These are phyloP conservation scores for Apocrypta bakeri DNA, from an alignment of 1,140 invertebrate species.

Conservation along the genomic window DNA sequence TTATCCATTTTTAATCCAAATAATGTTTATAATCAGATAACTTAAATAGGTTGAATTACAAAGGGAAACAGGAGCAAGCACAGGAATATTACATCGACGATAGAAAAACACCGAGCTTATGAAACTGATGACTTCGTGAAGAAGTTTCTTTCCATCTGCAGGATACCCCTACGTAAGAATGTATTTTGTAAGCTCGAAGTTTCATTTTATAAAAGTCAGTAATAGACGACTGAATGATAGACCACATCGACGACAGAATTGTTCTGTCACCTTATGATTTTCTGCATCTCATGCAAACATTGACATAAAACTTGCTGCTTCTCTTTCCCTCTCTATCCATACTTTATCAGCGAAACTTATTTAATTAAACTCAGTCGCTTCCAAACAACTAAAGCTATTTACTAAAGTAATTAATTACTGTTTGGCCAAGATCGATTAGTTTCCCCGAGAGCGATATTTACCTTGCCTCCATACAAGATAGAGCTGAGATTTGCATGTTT, in stretches of 20 bases:
- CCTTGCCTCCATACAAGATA: conserved; percentile 25
- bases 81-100: too few species aligned
- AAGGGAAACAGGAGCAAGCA: too few species aligned
- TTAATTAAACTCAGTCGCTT: conserved; percentile 48
- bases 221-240: background rate
- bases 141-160: too few species aligned
- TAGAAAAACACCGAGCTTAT: too few species aligned
- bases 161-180: too few species aligned
- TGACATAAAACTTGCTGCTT: conserved; percentile 16
- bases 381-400: conserved; percentile 51
- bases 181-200: too few species aligned
- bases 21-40: too few species aligned
- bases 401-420: conserved; percentile 54
- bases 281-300: background rate
- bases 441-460: conserved; percentile 42
- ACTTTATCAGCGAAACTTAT: conserved; percentile 49
- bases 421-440: conserved; percentile 52
- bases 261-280: background rate
- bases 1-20: too few species aligned
- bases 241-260: background rate
- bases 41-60: too few species aligned
- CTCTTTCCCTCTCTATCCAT: background rate
- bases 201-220: too few species aligned
- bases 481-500: conserved; percentile 46
- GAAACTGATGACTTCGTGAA: too few species aligned